Evolutionary conservation across 2,797 vertebrate genomes (phyloP).

Genomic region (Diceros bicornis): DNA sequence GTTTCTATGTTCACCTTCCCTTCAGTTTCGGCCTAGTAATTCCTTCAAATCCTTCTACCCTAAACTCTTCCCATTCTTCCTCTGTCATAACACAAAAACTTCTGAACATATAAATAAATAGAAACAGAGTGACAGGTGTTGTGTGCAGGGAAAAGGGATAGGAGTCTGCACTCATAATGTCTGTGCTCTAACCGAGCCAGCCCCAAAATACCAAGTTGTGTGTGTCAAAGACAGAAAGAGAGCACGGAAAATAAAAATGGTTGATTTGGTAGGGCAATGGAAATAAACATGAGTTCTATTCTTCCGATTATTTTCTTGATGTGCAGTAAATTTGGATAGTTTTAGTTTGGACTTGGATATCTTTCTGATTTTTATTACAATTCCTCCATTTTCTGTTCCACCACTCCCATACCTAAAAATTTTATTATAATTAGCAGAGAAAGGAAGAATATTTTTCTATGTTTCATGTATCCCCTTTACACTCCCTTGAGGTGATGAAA

Average conservation of each 20-base stretch:
- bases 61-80: neutral
- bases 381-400: neutral
- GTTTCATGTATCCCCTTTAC: neutral
- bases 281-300: neutral
- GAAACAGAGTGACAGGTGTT: neutral
- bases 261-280: neutral
- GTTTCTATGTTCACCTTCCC: neutral
- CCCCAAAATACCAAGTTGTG: neutral
- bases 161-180: neutral
- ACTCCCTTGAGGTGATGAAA: neutral
- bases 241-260: too few species aligned
- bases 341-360: neutral
- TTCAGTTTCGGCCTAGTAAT: neutral
- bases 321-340: neutral
- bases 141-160: neutral
- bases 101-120: neutral
- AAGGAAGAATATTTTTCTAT: neutral
- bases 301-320: neutral
- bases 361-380: neutral
- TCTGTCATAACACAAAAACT: neutral
- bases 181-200: neutral
- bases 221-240: neutral
- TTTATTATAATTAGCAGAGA: neutral
- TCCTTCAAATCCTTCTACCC: neutral
- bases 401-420: neutral